Conservation (phyloP, 2,113 vertebrate species). For the Rhinopomastus cyanomelas region DNA sequence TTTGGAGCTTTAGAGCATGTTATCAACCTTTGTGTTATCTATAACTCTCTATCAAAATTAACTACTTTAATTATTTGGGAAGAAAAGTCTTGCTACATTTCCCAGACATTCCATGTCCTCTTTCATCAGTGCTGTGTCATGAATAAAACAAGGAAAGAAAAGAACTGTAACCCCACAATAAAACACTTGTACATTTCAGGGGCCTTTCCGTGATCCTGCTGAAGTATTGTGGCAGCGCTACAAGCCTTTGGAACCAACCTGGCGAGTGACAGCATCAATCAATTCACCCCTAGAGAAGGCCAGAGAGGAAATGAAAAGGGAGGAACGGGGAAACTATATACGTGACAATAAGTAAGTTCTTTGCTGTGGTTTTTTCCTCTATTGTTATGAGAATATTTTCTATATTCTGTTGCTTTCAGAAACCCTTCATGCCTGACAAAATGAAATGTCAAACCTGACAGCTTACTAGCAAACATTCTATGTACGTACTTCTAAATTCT, state of each 20-base stretch:
- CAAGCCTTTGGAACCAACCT: slow-evolving; percentile 81
- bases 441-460: slow-evolving; percentile 64
- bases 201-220: slow-evolving; percentile 76
- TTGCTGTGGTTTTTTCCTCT: not conserved
- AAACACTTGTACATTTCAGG: slow-evolving; percentile 73
- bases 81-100: slow-evolving; percentile 3
- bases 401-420: not conserved
- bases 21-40: slow-evolving; percentile 28
- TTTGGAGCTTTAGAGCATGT: not conserved
- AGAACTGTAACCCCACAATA: not conserved
- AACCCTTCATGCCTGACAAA: slow-evolving; percentile 29
- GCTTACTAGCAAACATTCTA: slow-evolving; percentile 24
- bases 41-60: slow-evolving; percentile 9
- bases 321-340: slow-evolving; percentile 58
- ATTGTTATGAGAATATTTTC: not conserved
- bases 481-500: slow-evolving; percentile 15
- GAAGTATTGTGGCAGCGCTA: slow-evolving; percentile 82
- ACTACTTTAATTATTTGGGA: slow-evolving; percentile 38
- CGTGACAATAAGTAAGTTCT: slow-evolving; percentile 76
- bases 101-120: not conserved
- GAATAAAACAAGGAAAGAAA: not conserved
- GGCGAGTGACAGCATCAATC: slow-evolving; percentile 78
- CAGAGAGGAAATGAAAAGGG: slow-evolving; percentile 66
- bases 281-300: slow-evolving; percentile 70
- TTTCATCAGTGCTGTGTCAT: slow-evolving; percentile 6